A percentile compares a stretch with the other conserved stretches of the same genome.
These are phyloP conservation scores for Epizoanthus scotinus DNA, from an alignment of 92 coral and sea anemone species.

Conservation along the genomic window DNA sequence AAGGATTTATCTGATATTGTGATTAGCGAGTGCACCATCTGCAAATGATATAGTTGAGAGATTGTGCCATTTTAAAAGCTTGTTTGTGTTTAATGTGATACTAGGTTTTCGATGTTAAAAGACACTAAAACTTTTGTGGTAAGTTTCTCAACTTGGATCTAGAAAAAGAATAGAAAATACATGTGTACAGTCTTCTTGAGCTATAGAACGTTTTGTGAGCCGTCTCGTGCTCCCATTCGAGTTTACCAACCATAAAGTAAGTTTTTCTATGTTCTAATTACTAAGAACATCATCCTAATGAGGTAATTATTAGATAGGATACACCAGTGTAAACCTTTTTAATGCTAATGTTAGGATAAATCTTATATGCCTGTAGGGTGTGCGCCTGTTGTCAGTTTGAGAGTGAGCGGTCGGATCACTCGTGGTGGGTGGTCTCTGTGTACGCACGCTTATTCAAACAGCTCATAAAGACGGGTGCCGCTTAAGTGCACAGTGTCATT, in stretches of 20 bases:
- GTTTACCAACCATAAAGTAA: slow-evolving; percentile 81
- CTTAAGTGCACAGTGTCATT: slow-evolving; percentile 51
- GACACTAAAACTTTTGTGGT: slow-evolving; percentile 8
- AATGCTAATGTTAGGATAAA: slow-evolving; percentile 89
- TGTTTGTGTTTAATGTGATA: slow-evolving; percentile 67
- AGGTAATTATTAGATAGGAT: slow-evolving; percentile 89
- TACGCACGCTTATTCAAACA: slow-evolving; percentile 72
- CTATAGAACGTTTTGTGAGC: background rate
- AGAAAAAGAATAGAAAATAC: background rate
- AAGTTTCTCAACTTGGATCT: slow-evolving; percentile 27
- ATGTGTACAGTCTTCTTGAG: background rate
- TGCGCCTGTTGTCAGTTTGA: slow-evolving; percentile 71
- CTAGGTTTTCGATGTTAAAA: slow-evolving; percentile 33
- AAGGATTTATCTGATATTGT: slow-evolving; percentile 67
- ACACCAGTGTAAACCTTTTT: slow-evolving; percentile 78
- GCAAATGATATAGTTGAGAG: slow-evolving; percentile 62
- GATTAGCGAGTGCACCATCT: slow-evolving; percentile 58
- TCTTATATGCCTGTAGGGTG: slow-evolving; percentile 67
- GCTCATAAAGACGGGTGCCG: slow-evolving; percentile 53
- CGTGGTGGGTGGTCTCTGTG: slow-evolving; percentile 87
- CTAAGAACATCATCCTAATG: slow-evolving; percentile 83
- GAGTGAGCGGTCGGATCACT: slow-evolving; percentile 55
- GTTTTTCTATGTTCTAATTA: slow-evolving; percentile 89
- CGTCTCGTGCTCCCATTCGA: slow-evolving; percentile 61
- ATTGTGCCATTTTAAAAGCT: slow-evolving; percentile 52